These are phyloP conservation scores for Gisinianus flammeolus DNA, from an alignment of 2,888 invertebrate genomes.

Conservation along the genomic window DNA sequence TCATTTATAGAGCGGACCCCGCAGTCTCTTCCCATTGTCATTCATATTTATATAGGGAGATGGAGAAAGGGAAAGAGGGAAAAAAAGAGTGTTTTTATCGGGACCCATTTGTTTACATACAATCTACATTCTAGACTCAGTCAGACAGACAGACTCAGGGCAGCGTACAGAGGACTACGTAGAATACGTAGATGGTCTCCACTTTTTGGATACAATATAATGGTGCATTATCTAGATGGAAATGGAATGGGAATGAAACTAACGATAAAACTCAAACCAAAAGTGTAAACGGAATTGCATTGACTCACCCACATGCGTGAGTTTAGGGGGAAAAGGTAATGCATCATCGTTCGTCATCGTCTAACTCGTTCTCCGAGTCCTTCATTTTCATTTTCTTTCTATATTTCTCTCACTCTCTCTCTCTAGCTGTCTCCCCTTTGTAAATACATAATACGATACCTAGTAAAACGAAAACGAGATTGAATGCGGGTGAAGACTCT, in stretches of 20 bases:
- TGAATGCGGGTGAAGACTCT: conserved; percentile 2
- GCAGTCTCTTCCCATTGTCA: neutral
- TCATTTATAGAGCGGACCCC: neutral
- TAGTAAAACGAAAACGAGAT: neutral
- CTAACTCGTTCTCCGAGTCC: neutral
- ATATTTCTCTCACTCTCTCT: neutral
- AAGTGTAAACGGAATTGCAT: neutral
- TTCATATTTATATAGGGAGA: neutral
- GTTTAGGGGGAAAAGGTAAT: neutral
- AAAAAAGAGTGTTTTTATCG: neutral
- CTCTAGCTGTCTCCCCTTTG: neutral
- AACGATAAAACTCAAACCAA: neutral
- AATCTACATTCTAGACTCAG: neutral
- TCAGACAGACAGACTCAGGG: neutral
- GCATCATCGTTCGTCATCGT: neutral
- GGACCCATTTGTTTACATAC: neutral
- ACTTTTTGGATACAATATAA: too few species aligned
- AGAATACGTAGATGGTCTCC: too few species aligned
- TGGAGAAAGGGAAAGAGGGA: neutral
- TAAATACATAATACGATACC: neutral
- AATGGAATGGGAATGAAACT: conserved; percentile 17
- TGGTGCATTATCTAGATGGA: neutral
- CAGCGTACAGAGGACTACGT: too few species aligned
- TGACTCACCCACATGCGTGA: neutral
- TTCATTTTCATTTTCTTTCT: conserved; percentile 1